phyloP scores from a whole-genome alignment of 2,113 vertebrate genomes.

The Phoenicopterus ruber region DNA sequence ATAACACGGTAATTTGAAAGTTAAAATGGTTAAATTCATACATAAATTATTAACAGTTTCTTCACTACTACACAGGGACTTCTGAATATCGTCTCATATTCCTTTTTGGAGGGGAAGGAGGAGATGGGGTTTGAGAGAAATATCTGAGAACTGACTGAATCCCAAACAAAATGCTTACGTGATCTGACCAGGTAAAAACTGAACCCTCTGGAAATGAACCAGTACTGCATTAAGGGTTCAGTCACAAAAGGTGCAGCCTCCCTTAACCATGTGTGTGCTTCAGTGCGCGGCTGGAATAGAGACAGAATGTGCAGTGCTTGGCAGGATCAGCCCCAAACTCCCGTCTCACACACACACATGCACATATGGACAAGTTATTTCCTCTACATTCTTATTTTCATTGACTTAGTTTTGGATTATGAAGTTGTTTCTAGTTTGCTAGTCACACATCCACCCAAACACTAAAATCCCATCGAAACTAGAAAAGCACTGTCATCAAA shows the following conservation, averaged over 20 bases:
- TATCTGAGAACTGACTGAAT: neutral
- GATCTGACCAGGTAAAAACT: neutral
- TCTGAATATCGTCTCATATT: neutral
- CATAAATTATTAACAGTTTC: neutral
- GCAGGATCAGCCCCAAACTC: neutral
- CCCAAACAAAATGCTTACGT: neutral
- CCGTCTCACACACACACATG: no score
- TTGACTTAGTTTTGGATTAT: neutral
- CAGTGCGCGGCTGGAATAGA: neutral
- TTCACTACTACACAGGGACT: neutral
- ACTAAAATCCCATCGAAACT: neutral
- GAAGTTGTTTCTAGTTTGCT: neutral
- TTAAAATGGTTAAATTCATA: neutral
- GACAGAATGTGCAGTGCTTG: neutral
- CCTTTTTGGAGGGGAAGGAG: neutral
- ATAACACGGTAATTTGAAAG: neutral
- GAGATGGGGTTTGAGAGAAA: neutral
- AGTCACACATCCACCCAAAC: neutral
- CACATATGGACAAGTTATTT: neutral
- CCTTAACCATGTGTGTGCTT: neutral
- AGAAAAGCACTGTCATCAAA: neutral
- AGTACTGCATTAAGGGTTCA: neutral
- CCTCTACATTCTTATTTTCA: neutral
- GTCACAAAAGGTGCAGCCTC: fast-evolving
- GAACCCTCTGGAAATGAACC: neutral